These are phyloP conservation scores for Oryzias javanicus DNA, from an alignment of 2,113 vertebrate species.

Conservation along the genomic window DNA sequence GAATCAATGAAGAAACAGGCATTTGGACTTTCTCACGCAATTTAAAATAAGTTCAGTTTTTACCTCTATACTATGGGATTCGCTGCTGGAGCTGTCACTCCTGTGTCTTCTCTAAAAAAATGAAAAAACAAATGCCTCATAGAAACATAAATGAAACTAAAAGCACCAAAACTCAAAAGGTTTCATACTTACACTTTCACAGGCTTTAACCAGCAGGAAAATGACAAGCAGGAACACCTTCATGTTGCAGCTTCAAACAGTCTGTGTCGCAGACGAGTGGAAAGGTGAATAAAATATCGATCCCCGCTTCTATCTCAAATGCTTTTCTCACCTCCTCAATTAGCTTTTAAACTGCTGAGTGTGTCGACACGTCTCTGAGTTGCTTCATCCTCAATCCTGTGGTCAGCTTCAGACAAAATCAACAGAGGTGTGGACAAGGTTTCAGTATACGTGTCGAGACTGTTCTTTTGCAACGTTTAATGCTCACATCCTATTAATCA, in stretches of 20 bases:
- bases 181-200: constrained; percentile 58
- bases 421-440: constrained; percentile 42
- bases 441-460: constrained; percentile 12
- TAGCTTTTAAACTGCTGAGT: constrained; percentile 51
- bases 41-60: constrained; percentile 1
- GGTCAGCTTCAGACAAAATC: constrained; percentile 23
- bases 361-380: constrained; percentile 34
- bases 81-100: constrained; percentile 20
- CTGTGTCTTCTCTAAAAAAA: constrained; percentile 39
- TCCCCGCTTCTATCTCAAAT: constrained; percentile 9
- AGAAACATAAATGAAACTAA: background rate
- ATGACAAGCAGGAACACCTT: constrained; percentile 43
- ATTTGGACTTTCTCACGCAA: background rate
- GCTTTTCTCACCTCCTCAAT: constrained; percentile 27
- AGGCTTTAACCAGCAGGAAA: constrained; percentile 28
- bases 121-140: background rate
- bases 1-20: background rate
- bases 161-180: background rate
- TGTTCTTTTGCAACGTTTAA: constrained; percentile 20
- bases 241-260: constrained; percentile 47
- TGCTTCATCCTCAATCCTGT: constrained; percentile 48
- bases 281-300: constrained; percentile 15
- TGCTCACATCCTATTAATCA: constrained; percentile 29
- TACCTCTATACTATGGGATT: constrained; percentile 52
- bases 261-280: background rate